phyloP scores from a whole-genome alignment of 2,113 vertebrate genomes.

The Chaenogobius annularis region DNA sequence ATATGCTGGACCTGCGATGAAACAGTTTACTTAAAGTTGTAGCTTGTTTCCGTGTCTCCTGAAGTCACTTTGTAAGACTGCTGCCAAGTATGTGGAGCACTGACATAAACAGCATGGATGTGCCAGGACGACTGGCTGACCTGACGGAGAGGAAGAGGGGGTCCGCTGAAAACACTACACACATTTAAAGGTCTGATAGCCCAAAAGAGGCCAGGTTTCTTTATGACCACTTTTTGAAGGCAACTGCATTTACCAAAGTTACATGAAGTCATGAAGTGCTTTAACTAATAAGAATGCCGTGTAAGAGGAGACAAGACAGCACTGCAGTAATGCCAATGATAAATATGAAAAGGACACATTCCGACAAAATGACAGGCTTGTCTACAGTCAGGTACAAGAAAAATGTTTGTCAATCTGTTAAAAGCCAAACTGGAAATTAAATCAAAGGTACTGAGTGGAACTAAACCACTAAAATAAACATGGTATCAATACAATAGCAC shows the following conservation, averaged over 20 bases:
- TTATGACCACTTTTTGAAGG: constrained; percentile 33
- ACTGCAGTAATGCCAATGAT: constrained; percentile 21
- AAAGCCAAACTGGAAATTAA: constrained; percentile 11
- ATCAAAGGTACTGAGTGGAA: constrained; percentile 30
- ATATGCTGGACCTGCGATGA: constrained; percentile 39
- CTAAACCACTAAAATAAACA: constrained; percentile 39
- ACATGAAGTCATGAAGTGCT: constrained; percentile 6
- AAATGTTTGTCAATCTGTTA: constrained; percentile 17
- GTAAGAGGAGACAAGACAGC: constrained; percentile 7
- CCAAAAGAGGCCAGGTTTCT: constrained; percentile 36
- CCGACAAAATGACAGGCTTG: not conserved
- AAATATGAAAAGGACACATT: constrained; percentile 40
- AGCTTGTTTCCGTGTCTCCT: constrained; percentile 26
- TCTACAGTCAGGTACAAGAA: constrained; percentile 16
- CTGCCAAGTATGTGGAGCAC: constrained; percentile 52
- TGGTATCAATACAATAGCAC: constrained; percentile 63
- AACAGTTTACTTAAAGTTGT: constrained; percentile 37
- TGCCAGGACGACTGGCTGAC: constrained; percentile 60
- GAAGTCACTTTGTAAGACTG: constrained; percentile 62
- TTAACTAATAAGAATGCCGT: not conserved
- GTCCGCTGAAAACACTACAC: constrained; percentile 46
- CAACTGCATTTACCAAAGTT: constrained; percentile 26
- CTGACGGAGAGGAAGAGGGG: constrained; percentile 43
- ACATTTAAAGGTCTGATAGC: constrained; percentile 26
- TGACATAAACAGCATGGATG: constrained; percentile 70